Evolutionary conservation across 1,140 invertebrate species (phyloP).

Genomic region (Magallana ariakensis): DNA sequence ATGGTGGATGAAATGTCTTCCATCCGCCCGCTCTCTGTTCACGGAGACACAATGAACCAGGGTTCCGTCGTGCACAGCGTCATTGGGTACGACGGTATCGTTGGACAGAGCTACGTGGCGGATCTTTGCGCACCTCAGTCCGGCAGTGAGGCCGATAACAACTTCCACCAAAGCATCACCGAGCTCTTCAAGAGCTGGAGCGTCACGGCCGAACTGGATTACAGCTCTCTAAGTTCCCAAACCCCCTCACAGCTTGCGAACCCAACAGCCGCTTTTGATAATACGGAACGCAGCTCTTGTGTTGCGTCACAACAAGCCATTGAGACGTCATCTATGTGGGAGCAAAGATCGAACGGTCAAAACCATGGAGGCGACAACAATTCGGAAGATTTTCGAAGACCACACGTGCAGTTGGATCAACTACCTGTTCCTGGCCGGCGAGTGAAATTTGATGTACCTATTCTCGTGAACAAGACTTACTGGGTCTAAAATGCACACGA

Average conservation of each 20-base stretch:
- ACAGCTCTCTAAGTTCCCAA: slow-evolving; percentile 45
- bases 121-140: slow-evolving; percentile 45
- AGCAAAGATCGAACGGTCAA: background rate
- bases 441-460: slow-evolving; percentile 50
- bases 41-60: slow-evolving; percentile 24
- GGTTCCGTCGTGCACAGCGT: slow-evolving; percentile 47
- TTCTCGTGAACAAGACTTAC: slow-evolving; percentile 55
- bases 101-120: slow-evolving; percentile 53
- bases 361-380: background rate
- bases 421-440: slow-evolving; percentile 43
- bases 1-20: slow-evolving; percentile 55
- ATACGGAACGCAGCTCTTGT: slow-evolving; percentile 3
- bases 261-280: background rate
- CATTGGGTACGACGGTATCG: slow-evolving; percentile 41
- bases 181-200: slow-evolving; percentile 58
- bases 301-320: background rate
- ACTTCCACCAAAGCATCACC: slow-evolving; percentile 53
- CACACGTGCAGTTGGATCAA: slow-evolving; percentile 34
- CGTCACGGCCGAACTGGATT: slow-evolving; percentile 55
- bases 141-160: background rate
- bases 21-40: slow-evolving; percentile 34
- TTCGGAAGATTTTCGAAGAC: background rate
- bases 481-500: slow-evolving; percentile 46
- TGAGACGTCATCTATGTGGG: background rate
- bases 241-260: slow-evolving; percentile 34